Evolutionary conservation across 2,113 vertebrate species (phyloP).

Genomic region (Artemisiospiza belli): DNA sequence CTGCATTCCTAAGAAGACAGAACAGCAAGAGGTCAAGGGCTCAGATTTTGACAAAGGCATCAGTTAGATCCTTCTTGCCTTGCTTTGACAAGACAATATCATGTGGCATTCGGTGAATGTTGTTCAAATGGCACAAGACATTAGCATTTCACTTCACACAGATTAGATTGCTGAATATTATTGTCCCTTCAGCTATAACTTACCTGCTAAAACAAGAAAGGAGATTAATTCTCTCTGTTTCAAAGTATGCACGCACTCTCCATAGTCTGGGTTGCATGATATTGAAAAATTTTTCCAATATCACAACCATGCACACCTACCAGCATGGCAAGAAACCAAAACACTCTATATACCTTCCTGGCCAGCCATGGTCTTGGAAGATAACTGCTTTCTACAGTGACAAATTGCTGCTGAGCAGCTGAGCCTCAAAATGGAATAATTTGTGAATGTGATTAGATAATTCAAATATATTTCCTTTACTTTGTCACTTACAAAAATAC

Average conservation of each 20-base stretch:
- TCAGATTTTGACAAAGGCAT: not conserved
- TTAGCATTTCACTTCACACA: conserved; percentile 19
- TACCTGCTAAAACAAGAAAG: conserved; percentile 20
- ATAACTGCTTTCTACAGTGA: not conserved
- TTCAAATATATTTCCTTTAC: not conserved
- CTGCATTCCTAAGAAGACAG: conserved; percentile 90
- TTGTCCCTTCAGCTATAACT: not conserved
- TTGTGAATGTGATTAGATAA: not conserved
- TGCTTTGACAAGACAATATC: not conserved
- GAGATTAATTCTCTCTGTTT: not conserved
- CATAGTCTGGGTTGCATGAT: not conserved
- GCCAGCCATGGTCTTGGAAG: conserved; percentile 3
- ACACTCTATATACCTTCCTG: not conserved
- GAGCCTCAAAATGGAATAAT: not conserved
- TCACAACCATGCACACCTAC: conserved; percentile 11
- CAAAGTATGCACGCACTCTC: not conserved
- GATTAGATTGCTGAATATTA: not conserved
- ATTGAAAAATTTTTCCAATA: not conserved
- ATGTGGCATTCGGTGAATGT: not conserved
- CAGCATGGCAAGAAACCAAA: not conserved
- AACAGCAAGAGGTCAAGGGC: not conserved
- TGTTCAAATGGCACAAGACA: not conserved
- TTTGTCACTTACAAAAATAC: not conserved
- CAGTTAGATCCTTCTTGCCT: not conserved
- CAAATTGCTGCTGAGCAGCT: not conserved